These are phyloP conservation scores for Phyllostomus discolor DNA, from an alignment of 2,113 vertebrate species.

Conservation along the genomic window DNA sequence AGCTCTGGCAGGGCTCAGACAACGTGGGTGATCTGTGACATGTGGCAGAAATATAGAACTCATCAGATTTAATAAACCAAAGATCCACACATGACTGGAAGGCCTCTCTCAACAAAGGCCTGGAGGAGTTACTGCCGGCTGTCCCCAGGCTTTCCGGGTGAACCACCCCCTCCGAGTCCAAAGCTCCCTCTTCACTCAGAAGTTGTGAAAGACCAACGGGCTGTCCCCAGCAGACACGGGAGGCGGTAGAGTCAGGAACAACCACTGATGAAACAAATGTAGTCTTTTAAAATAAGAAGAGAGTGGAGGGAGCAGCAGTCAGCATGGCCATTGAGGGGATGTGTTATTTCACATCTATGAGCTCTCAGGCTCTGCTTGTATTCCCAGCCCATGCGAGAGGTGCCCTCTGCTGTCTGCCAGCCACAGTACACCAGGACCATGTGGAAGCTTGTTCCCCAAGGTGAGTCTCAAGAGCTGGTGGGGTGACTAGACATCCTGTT, in stretches of 20 bases:
- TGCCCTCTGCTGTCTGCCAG: constrained; percentile 60
- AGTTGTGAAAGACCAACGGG: constrained; percentile 52
- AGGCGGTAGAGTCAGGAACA: constrained; percentile 8
- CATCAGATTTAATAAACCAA: constrained; percentile 74
- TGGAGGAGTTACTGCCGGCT: neutral
- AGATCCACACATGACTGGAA: constrained; percentile 59
- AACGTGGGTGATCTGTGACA: constrained; percentile 77
- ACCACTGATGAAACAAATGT: neutral
- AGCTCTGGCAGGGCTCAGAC: constrained; percentile 65
- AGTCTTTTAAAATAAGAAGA: neutral
- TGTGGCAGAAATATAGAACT: constrained; percentile 75
- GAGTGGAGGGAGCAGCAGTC: neutral
- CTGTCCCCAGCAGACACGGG: neutral
- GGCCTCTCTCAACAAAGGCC: constrained; percentile 66
- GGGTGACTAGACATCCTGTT: neutral
- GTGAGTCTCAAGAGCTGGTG: neutral
- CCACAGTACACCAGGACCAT: neutral
- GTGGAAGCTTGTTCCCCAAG: too few species aligned
- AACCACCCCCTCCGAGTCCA: constrained; percentile 55
- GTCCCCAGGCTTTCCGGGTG: constrained; percentile 23
- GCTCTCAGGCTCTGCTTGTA: neutral
- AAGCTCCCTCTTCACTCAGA: constrained; percentile 63
- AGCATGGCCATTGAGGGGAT: neutral
- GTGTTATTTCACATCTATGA: neutral
- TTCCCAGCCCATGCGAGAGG: neutral